A percentile compares a stretch with the other conserved stretches of the same genome.
Conservation (phyloP, 2,888 invertebrate species). For the Dasypogon diadema region DNA sequence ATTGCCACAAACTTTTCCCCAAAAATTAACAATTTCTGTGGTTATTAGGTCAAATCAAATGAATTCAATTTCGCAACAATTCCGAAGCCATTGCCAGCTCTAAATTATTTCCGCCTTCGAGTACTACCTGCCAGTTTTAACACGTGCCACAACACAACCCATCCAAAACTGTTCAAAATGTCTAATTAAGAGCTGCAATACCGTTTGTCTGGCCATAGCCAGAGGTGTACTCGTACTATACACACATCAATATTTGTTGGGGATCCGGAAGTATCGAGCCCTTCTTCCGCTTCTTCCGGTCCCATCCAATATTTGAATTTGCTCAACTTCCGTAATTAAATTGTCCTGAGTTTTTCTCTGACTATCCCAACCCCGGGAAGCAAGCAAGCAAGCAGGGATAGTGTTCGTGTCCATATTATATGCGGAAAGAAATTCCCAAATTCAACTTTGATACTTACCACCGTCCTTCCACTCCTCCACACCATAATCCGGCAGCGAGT, state of each 20-base stretch:
- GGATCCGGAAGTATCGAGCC: background rate
- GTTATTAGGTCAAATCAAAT: constrained; percentile 28
- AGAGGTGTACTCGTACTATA: background rate
- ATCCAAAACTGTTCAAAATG: background rate
- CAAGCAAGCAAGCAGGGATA: background rate
- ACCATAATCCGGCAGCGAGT: constrained; percentile 77
- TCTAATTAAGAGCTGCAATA: constrained; percentile 30
- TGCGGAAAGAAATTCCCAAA: constrained; percentile 16
- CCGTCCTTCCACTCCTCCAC: constrained; percentile 81
- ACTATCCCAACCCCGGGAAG: background rate
- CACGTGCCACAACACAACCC: constrained; percentile 22
- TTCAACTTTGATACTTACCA: constrained; percentile 69
- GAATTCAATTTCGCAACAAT: constrained; percentile 20
- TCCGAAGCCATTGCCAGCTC: too few species aligned
- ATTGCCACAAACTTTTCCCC: constrained; percentile 12
- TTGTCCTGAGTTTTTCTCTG: background rate
- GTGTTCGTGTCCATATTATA: background rate
- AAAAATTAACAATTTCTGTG: constrained; percentile 31
- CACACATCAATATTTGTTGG: background rate
- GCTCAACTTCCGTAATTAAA: constrained; percentile 23
- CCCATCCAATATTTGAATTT: background rate
- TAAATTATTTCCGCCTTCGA: background rate
- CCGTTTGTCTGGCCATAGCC: background rate
- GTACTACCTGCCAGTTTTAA: constrained; percentile 4
- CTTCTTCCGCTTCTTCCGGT: background rate